These are phyloP conservation scores for Euleptes europaea DNA, from an alignment of 2,113 vertebrate species.

Conservation along the genomic window DNA sequence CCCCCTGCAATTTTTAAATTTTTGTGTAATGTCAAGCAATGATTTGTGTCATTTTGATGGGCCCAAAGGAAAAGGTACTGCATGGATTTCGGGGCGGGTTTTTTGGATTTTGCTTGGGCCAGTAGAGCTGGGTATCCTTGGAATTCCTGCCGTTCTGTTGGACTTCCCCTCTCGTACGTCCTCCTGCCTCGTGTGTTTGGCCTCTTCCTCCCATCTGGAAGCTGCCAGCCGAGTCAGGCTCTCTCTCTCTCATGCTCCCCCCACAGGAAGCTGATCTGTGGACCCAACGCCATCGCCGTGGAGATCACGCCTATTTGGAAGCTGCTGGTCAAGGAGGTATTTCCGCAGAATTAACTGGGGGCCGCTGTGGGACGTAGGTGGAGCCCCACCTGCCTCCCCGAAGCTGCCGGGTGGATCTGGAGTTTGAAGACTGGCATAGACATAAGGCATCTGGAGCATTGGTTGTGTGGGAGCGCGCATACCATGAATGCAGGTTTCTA, in stretches of 20 bases:
- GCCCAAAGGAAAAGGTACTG: no score
- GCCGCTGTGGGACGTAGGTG: neutral
- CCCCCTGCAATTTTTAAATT: no score
- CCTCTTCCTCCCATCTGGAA: neutral
- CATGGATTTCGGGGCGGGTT: no score
- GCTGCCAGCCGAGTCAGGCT: no score
- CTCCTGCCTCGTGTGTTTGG: no score
- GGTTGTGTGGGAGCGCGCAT: neutral
- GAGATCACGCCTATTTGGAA: conserved; percentile 81
- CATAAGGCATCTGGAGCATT: no score
- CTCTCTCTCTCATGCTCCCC: conserved; percentile 20
- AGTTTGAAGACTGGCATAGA: neutral
- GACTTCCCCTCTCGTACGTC: no score
- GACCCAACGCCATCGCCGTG: conserved; percentile 78
- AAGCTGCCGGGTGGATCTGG: neutral
- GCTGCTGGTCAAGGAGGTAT: conserved; percentile 82
- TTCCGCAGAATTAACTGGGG: neutral
- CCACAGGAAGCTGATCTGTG: conserved; percentile 76
- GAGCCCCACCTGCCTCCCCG: neutral
- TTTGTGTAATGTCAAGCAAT: no score
- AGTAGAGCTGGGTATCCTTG: no score
- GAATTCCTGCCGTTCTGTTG: no score
- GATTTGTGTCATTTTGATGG: no score
- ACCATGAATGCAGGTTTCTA: neutral
- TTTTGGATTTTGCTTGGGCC: no score